Evolutionary conservation across 2,888 invertebrate genomes (phyloP).

Genomic region (Drosophila quasianomalipes): DNA sequence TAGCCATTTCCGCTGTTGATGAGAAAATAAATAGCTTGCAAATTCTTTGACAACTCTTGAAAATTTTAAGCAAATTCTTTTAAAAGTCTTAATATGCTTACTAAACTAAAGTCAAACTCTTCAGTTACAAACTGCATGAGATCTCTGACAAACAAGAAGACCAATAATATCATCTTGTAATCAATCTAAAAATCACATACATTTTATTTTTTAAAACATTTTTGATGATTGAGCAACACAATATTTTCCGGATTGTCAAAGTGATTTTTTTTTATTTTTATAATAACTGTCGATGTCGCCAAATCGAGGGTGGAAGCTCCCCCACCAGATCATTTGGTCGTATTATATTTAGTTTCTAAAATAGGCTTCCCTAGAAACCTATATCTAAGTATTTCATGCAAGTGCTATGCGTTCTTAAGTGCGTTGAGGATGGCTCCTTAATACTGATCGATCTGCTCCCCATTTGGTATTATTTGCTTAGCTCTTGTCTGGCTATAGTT

Average conservation of each 20-base stretch:
- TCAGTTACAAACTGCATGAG: not conserved
- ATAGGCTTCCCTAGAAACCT: not conserved
- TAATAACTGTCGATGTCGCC: not conserved
- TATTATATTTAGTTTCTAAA: not conserved
- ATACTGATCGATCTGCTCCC: not conserved
- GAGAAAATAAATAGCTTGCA: not conserved
- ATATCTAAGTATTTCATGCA: not conserved
- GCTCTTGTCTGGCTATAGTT: not conserved
- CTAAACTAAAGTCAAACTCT: not conserved
- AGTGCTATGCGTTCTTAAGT: too few species aligned
- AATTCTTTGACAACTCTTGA: not conserved
- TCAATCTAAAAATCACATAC: not conserved
- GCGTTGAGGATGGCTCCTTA: not conserved
- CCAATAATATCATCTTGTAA: not conserved
- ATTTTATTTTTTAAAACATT: not conserved
- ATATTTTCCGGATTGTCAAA: not conserved
- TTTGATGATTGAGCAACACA: not conserved
- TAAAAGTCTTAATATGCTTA: not conserved
- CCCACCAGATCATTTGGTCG: not conserved
- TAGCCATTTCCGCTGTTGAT: not conserved
- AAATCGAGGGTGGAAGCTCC: not conserved
- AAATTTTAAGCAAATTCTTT: not conserved
- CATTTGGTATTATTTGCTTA: not conserved
- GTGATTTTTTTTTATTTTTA: not conserved
- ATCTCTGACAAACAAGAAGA: not conserved